These are phyloP conservation scores for Anisognathus igniventris DNA, from an alignment of 2,797 vertebrate genomes.

Conservation along the genomic window DNA sequence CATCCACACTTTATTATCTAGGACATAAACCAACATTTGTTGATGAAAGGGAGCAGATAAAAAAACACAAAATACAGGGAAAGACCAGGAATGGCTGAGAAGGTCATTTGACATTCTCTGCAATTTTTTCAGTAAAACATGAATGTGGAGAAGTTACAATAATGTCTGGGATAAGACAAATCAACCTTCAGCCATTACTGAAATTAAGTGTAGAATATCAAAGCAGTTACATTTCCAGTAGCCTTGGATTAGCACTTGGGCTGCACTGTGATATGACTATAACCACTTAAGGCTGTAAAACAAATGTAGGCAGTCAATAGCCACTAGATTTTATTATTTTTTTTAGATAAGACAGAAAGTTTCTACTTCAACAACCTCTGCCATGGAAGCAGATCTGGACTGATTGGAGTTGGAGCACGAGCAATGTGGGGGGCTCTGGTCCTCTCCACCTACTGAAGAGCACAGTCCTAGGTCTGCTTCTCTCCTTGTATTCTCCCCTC, in stretches of 20 bases:
- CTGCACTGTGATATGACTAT: background rate
- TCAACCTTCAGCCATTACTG: background rate
- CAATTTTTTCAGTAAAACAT: background rate
- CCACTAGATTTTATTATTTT: fast-evolving
- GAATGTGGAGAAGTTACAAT: background rate
- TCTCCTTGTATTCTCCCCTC: background rate
- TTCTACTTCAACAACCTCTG: background rate
- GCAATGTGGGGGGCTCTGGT: background rate
- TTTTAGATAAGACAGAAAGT: background rate
- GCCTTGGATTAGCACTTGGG: background rate
- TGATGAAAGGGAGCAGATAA: background rate
- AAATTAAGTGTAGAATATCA: background rate
- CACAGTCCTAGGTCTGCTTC: fast-evolving
- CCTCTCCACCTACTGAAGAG: background rate
- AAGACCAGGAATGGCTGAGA: background rate
- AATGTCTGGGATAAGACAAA: background rate
- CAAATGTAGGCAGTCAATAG: fast-evolving
- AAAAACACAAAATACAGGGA: background rate
- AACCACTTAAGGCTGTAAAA: background rate
- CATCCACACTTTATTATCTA: background rate
- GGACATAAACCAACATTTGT: background rate
- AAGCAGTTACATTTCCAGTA: background rate
- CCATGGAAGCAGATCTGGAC: background rate
- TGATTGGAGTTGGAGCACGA: background rate
- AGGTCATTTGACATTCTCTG: background rate